Evolutionary conservation across 2,888 invertebrate species (phyloP).

Genomic region (Phanerotoma sp.): DNA sequence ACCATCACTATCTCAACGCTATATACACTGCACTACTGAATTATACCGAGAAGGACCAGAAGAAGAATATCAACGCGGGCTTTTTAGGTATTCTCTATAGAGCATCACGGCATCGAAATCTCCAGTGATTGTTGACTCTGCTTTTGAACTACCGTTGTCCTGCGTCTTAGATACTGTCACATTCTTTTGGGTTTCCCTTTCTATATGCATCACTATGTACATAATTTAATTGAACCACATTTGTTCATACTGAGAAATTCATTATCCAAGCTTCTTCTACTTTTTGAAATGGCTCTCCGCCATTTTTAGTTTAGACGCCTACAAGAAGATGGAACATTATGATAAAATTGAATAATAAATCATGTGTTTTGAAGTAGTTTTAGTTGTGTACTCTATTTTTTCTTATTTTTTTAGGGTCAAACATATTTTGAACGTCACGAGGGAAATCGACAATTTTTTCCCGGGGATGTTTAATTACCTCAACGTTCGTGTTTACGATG

Average conservation of each 20-base stretch:
- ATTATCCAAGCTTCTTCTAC: too few relatives aligned
- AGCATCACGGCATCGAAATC: background rate
- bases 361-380: too few relatives aligned
- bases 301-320: background rate
- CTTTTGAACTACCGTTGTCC: slow-evolving; percentile 2
- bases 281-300: too few relatives aligned
- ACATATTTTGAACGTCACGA: slow-evolving; percentile 95
- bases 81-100: background rate
- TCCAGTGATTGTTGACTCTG: background rate
- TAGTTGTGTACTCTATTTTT: background rate
- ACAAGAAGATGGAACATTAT: too few relatives aligned
- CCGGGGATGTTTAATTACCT: slow-evolving; percentile 95
- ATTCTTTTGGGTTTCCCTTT: background rate
- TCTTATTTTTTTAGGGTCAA: slow-evolving; percentile 79
- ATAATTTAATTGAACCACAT: background rate
- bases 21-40: background rate
- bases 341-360: too few relatives aligned
- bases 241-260: background rate
- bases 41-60: background rate
- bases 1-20: background rate
- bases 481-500: slow-evolving; percentile 96
- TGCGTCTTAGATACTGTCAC: background rate
- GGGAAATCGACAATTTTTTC: slow-evolving; percentile 99
- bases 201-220: background rate
- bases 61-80: background rate